Percentiles rank a stretch among this genome's conserved stretches.
Evolutionary conservation across 2,888 invertebrate species (phyloP).

Genomic region (Yponomeuta sedellus): DNA sequence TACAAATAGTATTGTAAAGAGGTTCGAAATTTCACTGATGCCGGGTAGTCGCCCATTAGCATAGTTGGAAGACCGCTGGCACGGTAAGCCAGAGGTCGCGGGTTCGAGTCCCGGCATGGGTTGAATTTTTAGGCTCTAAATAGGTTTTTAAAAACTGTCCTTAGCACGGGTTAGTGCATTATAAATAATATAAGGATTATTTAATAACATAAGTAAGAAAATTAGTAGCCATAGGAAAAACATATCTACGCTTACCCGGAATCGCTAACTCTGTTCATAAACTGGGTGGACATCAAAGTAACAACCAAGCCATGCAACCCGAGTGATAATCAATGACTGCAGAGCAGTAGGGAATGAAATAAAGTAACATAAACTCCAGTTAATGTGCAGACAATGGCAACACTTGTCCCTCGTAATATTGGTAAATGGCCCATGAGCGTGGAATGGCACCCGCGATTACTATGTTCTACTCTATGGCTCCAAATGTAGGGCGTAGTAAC

Average conservation of each 20-base stretch:
- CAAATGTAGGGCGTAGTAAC: conserved; percentile 43
- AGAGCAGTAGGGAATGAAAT: conserved; percentile 27
- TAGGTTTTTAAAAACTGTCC: too few relatives aligned
- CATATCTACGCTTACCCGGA: not conserved
- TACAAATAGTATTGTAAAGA: too few relatives aligned
- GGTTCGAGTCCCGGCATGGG: too few relatives aligned
- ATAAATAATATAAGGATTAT: too few relatives aligned
- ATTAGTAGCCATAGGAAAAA: not conserved
- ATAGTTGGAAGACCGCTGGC: too few relatives aligned
- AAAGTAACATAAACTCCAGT: conserved; percentile 46
- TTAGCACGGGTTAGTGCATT: too few relatives aligned
- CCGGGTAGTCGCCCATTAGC: too few relatives aligned
- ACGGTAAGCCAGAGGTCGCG: too few relatives aligned
- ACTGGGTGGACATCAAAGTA: conserved; percentile 37
- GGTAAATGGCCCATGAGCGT: conserved; percentile 58
- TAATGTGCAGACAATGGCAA: conserved; percentile 51
- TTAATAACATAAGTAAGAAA: too few relatives aligned
- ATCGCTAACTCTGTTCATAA: conserved; percentile 26
- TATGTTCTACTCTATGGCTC: conserved; percentile 16
- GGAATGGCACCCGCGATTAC: conserved; percentile 32
- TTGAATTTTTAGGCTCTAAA: too few relatives aligned
- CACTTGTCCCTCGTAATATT: conserved; percentile 52
- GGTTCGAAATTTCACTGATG: too few relatives aligned
- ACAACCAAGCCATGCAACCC: conserved; percentile 30
- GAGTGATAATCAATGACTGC: conserved; percentile 46